These are phyloP conservation scores for Eupleurogrammus muticus DNA, from an alignment of 2,797 vertebrate genomes.

Conservation along the genomic window DNA sequence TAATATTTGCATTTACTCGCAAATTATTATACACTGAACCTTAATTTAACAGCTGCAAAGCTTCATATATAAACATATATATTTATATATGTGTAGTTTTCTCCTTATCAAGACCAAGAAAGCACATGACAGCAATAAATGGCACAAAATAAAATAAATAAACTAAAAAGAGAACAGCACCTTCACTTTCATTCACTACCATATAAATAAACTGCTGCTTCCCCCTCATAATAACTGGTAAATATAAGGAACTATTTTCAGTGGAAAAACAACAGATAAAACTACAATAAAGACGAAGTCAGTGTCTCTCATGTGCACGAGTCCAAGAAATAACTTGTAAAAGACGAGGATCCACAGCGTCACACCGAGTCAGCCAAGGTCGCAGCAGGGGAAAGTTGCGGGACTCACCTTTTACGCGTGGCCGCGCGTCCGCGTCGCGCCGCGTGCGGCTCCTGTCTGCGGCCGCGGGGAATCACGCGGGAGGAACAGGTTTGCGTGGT, in stretches of 20 bases:
- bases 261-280: background rate
- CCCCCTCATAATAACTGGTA: background rate
- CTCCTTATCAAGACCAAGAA: slow-evolving; percentile 16
- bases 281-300: background rate
- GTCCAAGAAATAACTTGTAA: too few species aligned
- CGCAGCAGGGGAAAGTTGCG: slow-evolving; percentile 42
- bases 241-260: background rate
- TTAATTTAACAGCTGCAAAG: slow-evolving; percentile 1
- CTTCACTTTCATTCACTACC: background rate
- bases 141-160: slow-evolving; percentile 31
- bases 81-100: too few species aligned
- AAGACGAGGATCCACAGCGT: background rate
- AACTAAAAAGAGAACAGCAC: slow-evolving; percentile 7
- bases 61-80: too few species aligned
- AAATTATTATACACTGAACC: background rate
- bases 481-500: slow-evolving; percentile 6
- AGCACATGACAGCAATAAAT: slow-evolving; percentile 28
- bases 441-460: too few species aligned
- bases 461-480: background rate
- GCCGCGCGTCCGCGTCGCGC: too few species aligned
- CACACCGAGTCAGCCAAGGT: background rate
- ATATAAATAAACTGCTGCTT: background rate
- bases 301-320: background rate
- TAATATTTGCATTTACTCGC: background rate
- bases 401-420: too few species aligned